Conservation (phyloP, 1,140 invertebrate species). For the Thalassaphorura encarpata region DNA sequence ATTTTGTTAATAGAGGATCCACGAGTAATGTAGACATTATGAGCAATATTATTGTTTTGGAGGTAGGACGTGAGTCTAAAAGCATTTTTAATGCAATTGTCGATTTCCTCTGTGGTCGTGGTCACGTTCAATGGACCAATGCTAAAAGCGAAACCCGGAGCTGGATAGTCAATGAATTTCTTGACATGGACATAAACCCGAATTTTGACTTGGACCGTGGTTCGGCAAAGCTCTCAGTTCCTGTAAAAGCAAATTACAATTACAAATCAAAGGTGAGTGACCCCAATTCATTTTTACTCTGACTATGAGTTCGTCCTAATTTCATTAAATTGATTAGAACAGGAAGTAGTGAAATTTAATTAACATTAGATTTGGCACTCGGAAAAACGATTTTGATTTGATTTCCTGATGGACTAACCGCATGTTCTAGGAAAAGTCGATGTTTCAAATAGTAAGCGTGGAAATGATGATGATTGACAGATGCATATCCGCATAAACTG, state of each 20-base stretch:
- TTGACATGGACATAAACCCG: slow-evolving; percentile 44
- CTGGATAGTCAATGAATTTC: slow-evolving; percentile 44
- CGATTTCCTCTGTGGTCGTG: slow-evolving; percentile 34
- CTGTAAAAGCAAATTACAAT: slow-evolving; percentile 22
- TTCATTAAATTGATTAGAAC: too few relatives aligned
- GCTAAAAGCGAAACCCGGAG: slow-evolving; percentile 54
- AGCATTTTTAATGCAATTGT: slow-evolving; percentile 37
- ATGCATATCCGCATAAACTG: slow-evolving; percentile 63
- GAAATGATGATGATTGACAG: slow-evolving; percentile 70
- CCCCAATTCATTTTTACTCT: too few relatives aligned
- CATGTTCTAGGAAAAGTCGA: slow-evolving; percentile 51
- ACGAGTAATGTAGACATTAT: slow-evolving; percentile 57
- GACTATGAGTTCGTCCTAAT: too few relatives aligned
- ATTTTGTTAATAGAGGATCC: slow-evolving; percentile 35
- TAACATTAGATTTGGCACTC: too few relatives aligned
- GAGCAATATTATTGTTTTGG: slow-evolving; percentile 47
- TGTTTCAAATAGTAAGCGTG: slow-evolving; percentile 59
- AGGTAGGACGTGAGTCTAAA: slow-evolving; percentile 43
- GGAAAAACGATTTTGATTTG: too few relatives aligned
- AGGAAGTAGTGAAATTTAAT: too few relatives aligned
- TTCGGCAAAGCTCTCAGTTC: slow-evolving; percentile 40
- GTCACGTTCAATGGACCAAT: too few relatives aligned
- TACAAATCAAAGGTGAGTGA: background rate
- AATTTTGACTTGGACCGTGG: too few relatives aligned
- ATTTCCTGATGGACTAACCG: slow-evolving; percentile 43